Percentiles rank a stretch among this genome's conserved stretches.
Evolutionary conservation across 2,113 vertebrate species (phyloP).

Genomic region (Perca fluviatilis): DNA sequence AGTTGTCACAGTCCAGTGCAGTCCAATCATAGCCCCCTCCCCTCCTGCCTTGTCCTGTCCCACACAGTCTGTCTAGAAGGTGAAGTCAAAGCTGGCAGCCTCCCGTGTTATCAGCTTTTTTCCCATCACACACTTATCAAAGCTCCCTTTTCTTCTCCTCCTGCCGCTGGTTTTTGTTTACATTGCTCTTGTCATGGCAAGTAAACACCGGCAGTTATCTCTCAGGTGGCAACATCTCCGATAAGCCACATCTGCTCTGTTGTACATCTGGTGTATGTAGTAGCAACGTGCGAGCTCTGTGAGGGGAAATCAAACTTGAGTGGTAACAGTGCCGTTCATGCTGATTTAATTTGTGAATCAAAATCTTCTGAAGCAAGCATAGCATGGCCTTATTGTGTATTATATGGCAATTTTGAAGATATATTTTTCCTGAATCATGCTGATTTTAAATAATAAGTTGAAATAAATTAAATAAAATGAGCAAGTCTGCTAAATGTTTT

Average conservation of each 20-base stretch:
- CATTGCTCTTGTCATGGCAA: slow-evolving; percentile 65
- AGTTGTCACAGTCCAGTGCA: slow-evolving; percentile 60
- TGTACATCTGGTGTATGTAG: slow-evolving; percentile 38
- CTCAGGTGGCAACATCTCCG: slow-evolving; percentile 54
- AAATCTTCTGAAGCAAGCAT: background rate
- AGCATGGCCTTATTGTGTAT: background rate
- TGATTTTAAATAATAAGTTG: no score
- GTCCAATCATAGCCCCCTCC: slow-evolving; percentile 47
- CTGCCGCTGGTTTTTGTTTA: slow-evolving; percentile 50
- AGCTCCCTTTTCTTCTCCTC: slow-evolving; percentile 59
- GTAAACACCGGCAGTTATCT: slow-evolving; percentile 69
- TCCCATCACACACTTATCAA: slow-evolving; percentile 69
- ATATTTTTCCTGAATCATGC: background rate
- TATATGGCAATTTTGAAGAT: background rate
- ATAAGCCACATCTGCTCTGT: slow-evolving; percentile 60
- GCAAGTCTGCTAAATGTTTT: no score
- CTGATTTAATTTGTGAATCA: background rate
- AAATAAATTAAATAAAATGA: no score
- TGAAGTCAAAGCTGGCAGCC: slow-evolving; percentile 53
- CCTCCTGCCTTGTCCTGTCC: slow-evolving; percentile 31
- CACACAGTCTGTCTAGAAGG: slow-evolving; percentile 40
- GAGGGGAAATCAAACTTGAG: background rate
- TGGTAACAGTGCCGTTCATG: background rate
- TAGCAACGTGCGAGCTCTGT: slow-evolving; percentile 1
- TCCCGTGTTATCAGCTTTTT: slow-evolving; percentile 59